phyloP scores from a whole-genome alignment of 2,113 vertebrate genomes.

The Halcyon malimbica region DNA sequence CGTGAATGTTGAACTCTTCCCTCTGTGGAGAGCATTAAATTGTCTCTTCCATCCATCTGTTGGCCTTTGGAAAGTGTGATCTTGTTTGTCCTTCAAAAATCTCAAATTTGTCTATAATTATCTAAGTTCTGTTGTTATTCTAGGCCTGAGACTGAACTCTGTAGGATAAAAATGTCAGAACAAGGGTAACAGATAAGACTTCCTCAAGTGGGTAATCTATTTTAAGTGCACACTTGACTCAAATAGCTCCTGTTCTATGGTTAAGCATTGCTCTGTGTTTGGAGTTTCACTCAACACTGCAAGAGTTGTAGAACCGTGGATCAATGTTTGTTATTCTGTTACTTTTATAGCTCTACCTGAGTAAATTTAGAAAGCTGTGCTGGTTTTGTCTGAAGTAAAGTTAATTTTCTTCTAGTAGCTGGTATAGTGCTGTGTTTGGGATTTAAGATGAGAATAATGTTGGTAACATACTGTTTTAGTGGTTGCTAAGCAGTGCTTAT shows the following conservation, averaged over 20 bases:
- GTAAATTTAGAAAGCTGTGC: neutral
- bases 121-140: neutral
- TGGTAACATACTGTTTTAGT: neutral
- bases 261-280: neutral
- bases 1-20: neutral
- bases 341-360: neutral
- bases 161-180: neutral
- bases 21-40: neutral
- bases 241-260: neutral
- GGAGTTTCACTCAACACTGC: neutral
- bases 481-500: neutral
- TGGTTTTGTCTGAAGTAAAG: neutral
- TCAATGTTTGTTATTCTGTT: neutral
- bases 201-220: neutral
- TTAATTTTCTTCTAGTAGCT: neutral
- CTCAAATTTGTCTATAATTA: neutral
- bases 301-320: fast-evolving
- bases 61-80: neutral
- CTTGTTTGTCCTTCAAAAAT: neutral
- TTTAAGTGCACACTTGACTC: neutral
- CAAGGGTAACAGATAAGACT: neutral
- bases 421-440: no score
- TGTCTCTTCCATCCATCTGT: neutral
- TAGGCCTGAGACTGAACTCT: neutral
- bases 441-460: neutral